phyloP scores from a whole-genome alignment of 2,888 invertebrate species.

The Philaethria dido region DNA sequence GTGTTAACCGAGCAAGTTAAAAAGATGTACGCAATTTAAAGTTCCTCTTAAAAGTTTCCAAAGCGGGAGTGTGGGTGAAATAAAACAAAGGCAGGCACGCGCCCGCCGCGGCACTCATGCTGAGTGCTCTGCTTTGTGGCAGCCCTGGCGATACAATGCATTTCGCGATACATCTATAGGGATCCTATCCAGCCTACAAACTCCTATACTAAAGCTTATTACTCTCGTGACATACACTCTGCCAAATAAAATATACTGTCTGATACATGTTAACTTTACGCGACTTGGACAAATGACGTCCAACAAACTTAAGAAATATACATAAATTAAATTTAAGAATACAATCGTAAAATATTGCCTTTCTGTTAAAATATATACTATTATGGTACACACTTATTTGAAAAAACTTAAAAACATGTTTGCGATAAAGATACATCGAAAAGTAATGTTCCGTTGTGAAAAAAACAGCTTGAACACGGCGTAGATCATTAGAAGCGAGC shows the following conservation, averaged over 20 bases:
- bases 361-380: not conserved
- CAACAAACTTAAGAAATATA: not conserved
- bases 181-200: constrained; percentile 45
- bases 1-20: constrained; percentile 62
- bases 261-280: constrained; percentile 9
- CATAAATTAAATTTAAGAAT: not conserved
- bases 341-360: not conserved
- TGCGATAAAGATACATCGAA: constrained; percentile 7
- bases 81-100: constrained; percentile 80
- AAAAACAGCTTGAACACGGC: constrained; percentile 45
- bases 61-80: constrained; percentile 79
- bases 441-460: constrained; percentile 27
- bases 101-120: constrained; percentile 76
- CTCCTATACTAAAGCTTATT: constrained; percentile 47
- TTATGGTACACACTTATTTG: not conserved
- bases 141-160: constrained; percentile 74
- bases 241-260: constrained; percentile 33
- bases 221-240: constrained; percentile 41
- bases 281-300: not conserved
- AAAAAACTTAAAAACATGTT: not conserved
- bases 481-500: constrained; percentile 72
- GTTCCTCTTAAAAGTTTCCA: constrained; percentile 77
- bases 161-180: constrained; percentile 54
- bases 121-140: constrained; percentile 82
- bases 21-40: constrained; percentile 76